Evolutionary conservation across 2,113 vertebrate genomes (phyloP).

Genomic region (Laticauda colubrina): DNA sequence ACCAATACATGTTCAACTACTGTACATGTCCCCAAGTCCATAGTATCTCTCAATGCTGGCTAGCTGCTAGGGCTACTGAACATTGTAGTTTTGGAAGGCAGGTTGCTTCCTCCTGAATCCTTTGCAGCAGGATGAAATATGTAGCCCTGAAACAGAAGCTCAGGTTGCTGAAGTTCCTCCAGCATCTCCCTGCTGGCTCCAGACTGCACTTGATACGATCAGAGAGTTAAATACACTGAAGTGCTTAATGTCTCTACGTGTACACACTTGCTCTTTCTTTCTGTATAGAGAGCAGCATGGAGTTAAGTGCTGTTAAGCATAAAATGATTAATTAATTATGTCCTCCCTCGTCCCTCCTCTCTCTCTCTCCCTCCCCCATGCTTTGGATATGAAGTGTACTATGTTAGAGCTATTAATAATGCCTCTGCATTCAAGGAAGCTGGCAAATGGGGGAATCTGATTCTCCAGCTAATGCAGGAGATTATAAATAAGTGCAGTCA

Average conservation of each 20-base stretch:
- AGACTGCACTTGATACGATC: background rate
- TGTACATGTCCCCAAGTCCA: background rate
- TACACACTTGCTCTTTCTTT: background rate
- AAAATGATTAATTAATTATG: conserved; percentile 37
- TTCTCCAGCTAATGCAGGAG: background rate
- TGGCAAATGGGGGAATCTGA: background rate
- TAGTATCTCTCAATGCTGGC: background rate
- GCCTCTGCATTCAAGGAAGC: conserved; percentile 13
- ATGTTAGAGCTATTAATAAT: conserved; percentile 33
- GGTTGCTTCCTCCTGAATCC: background rate
- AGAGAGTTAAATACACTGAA: conserved; percentile 10
- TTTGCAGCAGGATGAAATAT: background rate
- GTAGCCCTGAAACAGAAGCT: background rate
- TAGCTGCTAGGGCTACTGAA: background rate
- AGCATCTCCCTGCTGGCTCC: background rate
- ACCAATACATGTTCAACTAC: background rate
- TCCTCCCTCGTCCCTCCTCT: background rate
- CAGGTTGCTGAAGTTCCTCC: background rate
- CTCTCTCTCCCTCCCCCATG: background rate
- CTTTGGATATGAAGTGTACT: conserved; percentile 22
- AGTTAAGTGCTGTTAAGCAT: conserved; percentile 28
- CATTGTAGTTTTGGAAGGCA: background rate
- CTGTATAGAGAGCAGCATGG: background rate
- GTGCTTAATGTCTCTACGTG: conserved; percentile 9
- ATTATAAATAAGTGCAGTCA: conserved; percentile 24